Conservation (phyloP, 2,113 vertebrate species). For the Rhea americana region DNA sequence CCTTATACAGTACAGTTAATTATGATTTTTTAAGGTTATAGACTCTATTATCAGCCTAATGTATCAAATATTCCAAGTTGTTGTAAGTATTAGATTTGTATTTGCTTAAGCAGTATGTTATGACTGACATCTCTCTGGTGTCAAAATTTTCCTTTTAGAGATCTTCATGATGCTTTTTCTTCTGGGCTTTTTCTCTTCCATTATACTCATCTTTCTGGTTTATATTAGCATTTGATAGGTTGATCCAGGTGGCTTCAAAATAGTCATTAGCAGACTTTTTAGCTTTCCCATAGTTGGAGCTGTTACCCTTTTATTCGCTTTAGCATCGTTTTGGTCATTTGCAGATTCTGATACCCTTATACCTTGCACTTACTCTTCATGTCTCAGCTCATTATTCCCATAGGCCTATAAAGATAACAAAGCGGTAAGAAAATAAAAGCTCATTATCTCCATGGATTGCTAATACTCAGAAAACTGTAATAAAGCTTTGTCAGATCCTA, state of each 20-base stretch:
- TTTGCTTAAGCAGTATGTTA: background rate
- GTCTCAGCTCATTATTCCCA: background rate
- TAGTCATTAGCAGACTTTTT: background rate
- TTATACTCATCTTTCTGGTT: background rate
- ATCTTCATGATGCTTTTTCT: background rate
- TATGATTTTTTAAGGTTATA: background rate
- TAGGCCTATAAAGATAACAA: background rate
- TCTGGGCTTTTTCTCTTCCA: background rate
- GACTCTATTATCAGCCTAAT: background rate
- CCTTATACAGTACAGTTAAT: background rate
- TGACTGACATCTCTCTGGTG: background rate
- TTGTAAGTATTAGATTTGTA: background rate
- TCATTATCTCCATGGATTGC: background rate
- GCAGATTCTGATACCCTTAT: background rate
- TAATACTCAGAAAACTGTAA: background rate
- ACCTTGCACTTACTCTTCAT: background rate
- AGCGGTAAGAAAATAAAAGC: background rate
- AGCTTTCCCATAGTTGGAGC: background rate
- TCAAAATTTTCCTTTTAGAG: background rate
- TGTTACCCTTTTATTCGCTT: background rate
- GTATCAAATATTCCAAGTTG: background rate
- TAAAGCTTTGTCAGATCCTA: background rate
- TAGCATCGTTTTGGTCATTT: background rate
- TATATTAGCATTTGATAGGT: background rate
- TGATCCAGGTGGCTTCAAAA: background rate